Evolutionary conservation across 1,140 invertebrate genomes (phyloP).

Genomic region (Eufriesea mexicana): DNA sequence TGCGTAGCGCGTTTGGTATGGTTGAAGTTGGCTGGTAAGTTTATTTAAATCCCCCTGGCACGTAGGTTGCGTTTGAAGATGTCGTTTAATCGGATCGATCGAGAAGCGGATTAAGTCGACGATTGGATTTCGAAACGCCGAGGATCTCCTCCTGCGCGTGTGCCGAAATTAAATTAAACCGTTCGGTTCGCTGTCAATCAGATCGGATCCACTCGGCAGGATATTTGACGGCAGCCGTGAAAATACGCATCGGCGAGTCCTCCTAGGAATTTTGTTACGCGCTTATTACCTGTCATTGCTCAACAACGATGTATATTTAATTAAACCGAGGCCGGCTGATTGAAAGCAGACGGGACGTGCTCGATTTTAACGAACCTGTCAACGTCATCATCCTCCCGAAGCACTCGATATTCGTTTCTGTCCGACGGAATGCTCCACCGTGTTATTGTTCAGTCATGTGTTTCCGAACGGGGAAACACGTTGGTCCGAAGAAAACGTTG

Average conservation of each 20-base stretch:
- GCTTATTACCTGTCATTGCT: conserved; percentile 49
- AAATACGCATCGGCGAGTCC: conserved; percentile 51
- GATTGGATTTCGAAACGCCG: not conserved
- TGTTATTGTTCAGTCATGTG: conserved; percentile 25
- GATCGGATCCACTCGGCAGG: not conserved
- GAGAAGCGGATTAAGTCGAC: not conserved
- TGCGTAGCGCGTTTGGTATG: not conserved
- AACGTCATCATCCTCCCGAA: conserved; percentile 32
- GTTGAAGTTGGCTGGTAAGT: too few species aligned
- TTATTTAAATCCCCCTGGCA: not conserved
- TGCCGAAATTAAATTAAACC: conserved; percentile 23
- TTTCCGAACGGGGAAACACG: not conserved
- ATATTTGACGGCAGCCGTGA: conserved; percentile 40
- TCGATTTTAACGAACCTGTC: conserved; percentile 56
- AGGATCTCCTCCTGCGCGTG: too few species aligned
- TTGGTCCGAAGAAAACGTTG: not conserved
- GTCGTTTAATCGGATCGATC: not conserved
- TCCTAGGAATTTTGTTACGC: conserved; percentile 36
- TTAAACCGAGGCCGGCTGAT: conserved; percentile 48
- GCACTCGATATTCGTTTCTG: conserved; percentile 26
- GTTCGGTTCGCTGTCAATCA: conserved; percentile 7
- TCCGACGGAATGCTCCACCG: conserved; percentile 31
- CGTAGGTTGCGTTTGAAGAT: not conserved
- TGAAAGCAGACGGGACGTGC: conserved; percentile 29
- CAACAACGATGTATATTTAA: conserved; percentile 55